Percentiles rank a stretch among this genome's conserved stretches.
Evolutionary conservation across 2,888 invertebrate genomes (phyloP).

Genomic region (Nomada fabriciana): DNA sequence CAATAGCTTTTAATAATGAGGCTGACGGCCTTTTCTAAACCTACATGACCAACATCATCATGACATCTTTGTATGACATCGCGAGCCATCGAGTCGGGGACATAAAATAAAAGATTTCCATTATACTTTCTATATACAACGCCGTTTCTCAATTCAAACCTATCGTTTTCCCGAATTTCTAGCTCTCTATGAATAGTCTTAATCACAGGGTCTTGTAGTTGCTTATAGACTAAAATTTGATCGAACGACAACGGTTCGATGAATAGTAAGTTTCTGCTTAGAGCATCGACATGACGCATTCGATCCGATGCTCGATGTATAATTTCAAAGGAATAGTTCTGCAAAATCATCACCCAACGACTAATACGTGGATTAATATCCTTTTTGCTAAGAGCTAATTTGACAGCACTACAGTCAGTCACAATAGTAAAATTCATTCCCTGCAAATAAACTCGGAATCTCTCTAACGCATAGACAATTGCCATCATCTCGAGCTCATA

Average conservation of each 20-base stretch:
- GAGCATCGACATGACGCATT: conserved; percentile 25
- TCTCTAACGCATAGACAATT: conserved; percentile 34
- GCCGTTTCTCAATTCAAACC: conserved; percentile 24
- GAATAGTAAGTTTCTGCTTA: conserved; percentile 23
- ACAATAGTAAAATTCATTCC: conserved; percentile 12
- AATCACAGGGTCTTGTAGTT: conserved; percentile 14
- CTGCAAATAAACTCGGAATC: conserved; percentile 22
- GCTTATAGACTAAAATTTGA: conserved; percentile 14
- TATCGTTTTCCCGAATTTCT: conserved; percentile 4
- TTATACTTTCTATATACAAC: conserved; percentile 18
- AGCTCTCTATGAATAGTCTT: conserved; percentile 1
- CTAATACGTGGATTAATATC: conserved; percentile 35
- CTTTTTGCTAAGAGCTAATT: conserved; percentile 25
- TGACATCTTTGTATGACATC: conserved; percentile 22
- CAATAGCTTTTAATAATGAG: conserved; percentile 28
- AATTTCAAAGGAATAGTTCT: conserved; percentile 26
- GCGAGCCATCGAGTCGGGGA: conserved; percentile 5
- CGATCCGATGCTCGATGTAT: conserved; percentile 13
- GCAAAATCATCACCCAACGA: conserved; percentile 14
- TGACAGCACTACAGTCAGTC: conserved; percentile 26
- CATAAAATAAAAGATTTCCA: conserved; percentile 12
- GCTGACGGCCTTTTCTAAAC: conserved; percentile 13
- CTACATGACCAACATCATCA: conserved; percentile 34
- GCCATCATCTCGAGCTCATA: conserved; percentile 34
- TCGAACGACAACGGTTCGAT: conserved; percentile 26